Evolutionary conservation across 2,797 vertebrate genomes (phyloP), one percentile per base, ranked within the genome.

Genomic region (Heliangelus exortis): DNA sequence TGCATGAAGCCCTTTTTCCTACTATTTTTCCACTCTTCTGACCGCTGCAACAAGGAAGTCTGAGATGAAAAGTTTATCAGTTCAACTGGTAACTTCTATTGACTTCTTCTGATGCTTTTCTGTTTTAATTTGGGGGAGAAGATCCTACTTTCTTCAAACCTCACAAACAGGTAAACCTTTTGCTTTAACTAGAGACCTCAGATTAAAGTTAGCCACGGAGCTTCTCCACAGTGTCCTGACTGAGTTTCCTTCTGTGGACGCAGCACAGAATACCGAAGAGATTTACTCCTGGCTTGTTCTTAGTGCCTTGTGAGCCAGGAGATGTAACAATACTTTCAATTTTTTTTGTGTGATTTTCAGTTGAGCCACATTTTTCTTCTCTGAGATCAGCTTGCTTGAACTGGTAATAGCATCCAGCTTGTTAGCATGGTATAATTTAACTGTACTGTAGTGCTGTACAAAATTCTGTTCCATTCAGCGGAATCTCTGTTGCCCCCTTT

Each of bases 401-500:
- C 34, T 82, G 33, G 39, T 65, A 57, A 39, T 54, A 34, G 18
- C 21, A 28, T 73, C 93, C 20, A 25, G 87, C 39, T 75, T 92
- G 39, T 81, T 53, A 34, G 50, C 20, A 9, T 90, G 47, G 77
- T 95, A 36, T 93, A 59, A 88, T 92, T 93, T 90, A 65, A 90
- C 79, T 94, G 39, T 90, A 29, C 48, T 96, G 74, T 89, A 75
- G 89, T 50, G 6, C 50, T 92, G 92, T 94, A 58, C 69, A 63
- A 95, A 78, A 33, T 69, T 91, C 57, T 94, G 57, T 96, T 95
- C 83, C 93, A 95, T 97, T 97, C 92, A 97, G 96, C 74, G 2
- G 93, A 96, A 82, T 97, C 85, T 97, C 94, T 97, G 96, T 97
- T 97, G 89, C 94, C 94, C 95, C 94, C 95, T 97, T 97, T 97